These are phyloP conservation scores for Apodemus speciosus DNA, from an alignment of 2,113 vertebrate genomes.

Conservation along the genomic window DNA sequence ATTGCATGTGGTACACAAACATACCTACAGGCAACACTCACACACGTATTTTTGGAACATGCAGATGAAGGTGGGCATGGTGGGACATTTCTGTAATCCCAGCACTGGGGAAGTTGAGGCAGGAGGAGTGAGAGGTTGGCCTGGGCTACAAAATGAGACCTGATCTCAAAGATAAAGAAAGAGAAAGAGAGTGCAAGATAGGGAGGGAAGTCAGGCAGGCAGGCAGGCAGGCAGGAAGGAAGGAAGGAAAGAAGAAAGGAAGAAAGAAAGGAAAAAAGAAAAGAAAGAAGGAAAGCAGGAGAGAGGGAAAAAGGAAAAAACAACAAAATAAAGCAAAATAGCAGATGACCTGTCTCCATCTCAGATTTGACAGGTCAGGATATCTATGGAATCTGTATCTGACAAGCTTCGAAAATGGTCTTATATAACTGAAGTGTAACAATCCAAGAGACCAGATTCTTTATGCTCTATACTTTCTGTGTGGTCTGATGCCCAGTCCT, in stretches of 20 bases:
- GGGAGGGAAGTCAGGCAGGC: too few species aligned
- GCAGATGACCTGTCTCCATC: neutral
- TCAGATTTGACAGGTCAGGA: neutral
- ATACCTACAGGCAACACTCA: neutral
- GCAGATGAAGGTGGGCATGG: neutral
- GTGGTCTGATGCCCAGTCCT: neutral
- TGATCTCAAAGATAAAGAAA: neutral
- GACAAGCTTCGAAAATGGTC: neutral
- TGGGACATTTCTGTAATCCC: neutral
- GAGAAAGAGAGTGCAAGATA: neutral
- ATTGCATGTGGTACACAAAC: neutral
- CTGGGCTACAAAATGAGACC: neutral
- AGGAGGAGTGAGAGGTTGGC: neutral
- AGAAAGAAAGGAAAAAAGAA: too few species aligned
- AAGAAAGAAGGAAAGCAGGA: too few species aligned
- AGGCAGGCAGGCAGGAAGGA: too few species aligned
- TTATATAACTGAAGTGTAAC: neutral
- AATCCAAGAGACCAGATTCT: neutral
- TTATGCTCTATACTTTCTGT: neutral
- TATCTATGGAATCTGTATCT: constrained; percentile 6
- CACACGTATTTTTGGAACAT: neutral
- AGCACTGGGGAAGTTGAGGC: neutral
- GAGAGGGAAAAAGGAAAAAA: neutral
- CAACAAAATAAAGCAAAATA: neutral
- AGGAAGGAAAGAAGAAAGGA: neutral